Base-by-base conservation (phyloP, 2,888 invertebrate species). In the Unio pictorum region DNA sequence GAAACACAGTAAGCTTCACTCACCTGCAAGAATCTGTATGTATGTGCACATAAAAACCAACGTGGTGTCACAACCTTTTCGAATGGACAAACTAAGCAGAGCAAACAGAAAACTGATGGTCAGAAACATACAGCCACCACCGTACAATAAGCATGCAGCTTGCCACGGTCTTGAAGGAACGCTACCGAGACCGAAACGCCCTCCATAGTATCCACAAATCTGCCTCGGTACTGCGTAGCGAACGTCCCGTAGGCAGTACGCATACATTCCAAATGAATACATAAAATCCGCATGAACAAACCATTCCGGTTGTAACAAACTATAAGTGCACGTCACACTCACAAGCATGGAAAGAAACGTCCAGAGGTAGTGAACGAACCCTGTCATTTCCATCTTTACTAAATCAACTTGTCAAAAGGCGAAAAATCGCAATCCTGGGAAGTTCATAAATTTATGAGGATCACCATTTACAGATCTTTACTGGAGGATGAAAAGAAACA, bases 271-370 rank as follows among this genome's bases (percentile, higher is more conserved):
- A 67, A 87, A 85, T 8, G 83, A 80, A 71, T 84, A 81, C 4
- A 80, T 67, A 55, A 75, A 74, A 64, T 82, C 78, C 23, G 78
- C 75, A 67, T 86, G 86, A 30, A 89, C 82, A 68, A 90, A 84
- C 91, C 91, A 91, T 68, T 88, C 88, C 1, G 90, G 89, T 70
- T 90, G 90, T 5, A 90, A 81, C 75, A 90, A 90, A 61, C 89
- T 88, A 72, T 88, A 88, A 6, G 87, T 87, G 63, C 88, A 88
- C 5, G 88, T 82, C 67, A 84, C 85, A 3, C 90, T 88, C 57
- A 90, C 88, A 23, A 88, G 76, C 54, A 89, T 77, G 7, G 90
- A 90, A 55, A 91, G 78, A 20, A 89, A 70, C 0, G 88, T 84
- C 91, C 91, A 91, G 34, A 91, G 80, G 28, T 79, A 76, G 55